Evolutionary conservation across 1,140 invertebrate genomes (phyloP), one percentile per base, ranked within the genome.

Genomic region (Brachionus angularis): DNA sequence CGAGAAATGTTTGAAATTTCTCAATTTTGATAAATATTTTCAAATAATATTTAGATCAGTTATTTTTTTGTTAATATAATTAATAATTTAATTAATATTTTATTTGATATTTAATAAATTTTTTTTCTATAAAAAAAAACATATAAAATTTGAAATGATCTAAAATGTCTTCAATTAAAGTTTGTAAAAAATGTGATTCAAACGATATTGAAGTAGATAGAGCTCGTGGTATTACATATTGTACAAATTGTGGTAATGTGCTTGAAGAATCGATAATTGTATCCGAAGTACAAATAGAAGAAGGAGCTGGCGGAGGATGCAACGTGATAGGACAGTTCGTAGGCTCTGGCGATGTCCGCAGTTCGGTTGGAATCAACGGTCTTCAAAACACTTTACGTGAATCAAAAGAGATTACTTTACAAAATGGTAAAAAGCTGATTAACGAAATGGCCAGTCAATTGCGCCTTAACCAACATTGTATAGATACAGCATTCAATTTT

Each of bases 211-310:
- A 96, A 81, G 88, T 88, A 61, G 93, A 96, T 82, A 88, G 90
- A 75, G 86, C 89, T 34, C 83, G 93, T 77, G 95, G 93, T 49
- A 92, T 96, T 86, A 89, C 91, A 39, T 91, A 96, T 0, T 98
- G 96, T 83, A 96, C 89, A 33, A 88, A 88, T 75, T 98, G 96
- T 85, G 96, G 95, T 46, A 88, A 89, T 33, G 95, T 98, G 2
- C 79, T 98, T 2, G 94, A 97, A 79, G 93, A 96, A 75, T 92
- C 90, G 75, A 88, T 93, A 52, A 98, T 98, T 77, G 93, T 98
- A 25, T 91, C 90, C 3, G 94, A 98, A 80, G 87, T 96, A 55
- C 90, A 95, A 78, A 53, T 52, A 2, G 46, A 71, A 46, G 70
- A 71, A 29, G 36, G 34, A 5, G 46, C 34, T 27, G 52, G 50